These are phyloP conservation scores for Gopherus evgoodei DNA, from an alignment of 2,113 vertebrate species.

Conservation along the genomic window DNA sequence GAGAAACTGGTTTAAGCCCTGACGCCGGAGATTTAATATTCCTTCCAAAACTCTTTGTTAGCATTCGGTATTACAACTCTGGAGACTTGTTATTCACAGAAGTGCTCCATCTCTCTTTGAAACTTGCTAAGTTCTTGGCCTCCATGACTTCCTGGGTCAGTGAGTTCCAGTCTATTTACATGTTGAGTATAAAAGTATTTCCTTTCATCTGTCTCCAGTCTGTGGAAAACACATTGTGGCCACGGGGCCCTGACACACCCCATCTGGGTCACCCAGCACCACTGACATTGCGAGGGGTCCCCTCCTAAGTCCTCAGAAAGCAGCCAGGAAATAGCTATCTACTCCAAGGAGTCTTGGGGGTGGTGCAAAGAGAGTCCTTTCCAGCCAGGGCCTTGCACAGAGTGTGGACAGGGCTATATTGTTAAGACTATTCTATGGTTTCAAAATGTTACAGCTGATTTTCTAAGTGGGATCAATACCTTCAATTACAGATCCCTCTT, in stretches of 20 bases:
- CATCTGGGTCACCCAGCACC: background rate
- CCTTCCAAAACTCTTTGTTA: too few relatives aligned
- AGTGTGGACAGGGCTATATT: background rate
- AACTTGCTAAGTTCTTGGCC: too few relatives aligned
- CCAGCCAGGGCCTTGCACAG: background rate
- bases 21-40: too few relatives aligned
- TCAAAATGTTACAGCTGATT: background rate
- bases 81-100: too few relatives aligned
- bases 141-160: background rate
- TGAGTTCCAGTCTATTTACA: background rate
- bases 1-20: too few relatives aligned
- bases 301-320: background rate
- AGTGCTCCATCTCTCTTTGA: too few relatives aligned
- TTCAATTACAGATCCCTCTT: background rate
- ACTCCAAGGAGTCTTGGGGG: background rate
- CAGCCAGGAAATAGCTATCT: background rate
- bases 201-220: background rate
- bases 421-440: background rate
- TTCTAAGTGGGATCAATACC: background rate
- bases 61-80: too few relatives aligned
- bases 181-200: background rate
- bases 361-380: background rate
- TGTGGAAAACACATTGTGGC: background rate
- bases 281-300: background rate
- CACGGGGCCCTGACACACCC: background rate